Percentiles rank a stretch among this genome's conserved stretches.
Conservation (phyloP, 2,797 vertebrate genomes). For the Gymnocypris eckloni region DNA sequence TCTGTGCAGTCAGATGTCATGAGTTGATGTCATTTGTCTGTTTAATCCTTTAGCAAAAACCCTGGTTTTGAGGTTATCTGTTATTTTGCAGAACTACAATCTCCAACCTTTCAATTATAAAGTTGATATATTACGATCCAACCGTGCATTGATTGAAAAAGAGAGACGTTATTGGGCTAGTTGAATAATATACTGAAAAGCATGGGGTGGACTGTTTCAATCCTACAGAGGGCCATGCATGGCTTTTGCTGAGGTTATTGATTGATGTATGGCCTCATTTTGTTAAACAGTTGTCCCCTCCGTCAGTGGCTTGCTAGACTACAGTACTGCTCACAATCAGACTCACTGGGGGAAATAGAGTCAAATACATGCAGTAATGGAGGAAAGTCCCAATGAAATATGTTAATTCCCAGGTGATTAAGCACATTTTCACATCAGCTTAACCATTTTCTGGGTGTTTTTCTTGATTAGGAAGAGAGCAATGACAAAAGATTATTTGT, state of each 20-base stretch:
- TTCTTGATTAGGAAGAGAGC: background rate
- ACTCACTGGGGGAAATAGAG: background rate
- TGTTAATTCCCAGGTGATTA: background rate
- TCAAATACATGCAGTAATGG: background rate
- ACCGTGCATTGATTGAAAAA: background rate
- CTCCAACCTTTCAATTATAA: background rate
- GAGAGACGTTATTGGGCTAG: slow-evolving; percentile 1
- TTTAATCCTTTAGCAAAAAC: background rate
- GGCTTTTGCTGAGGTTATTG: slow-evolving; percentile 39
- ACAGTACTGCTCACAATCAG: slow-evolving; percentile 4
- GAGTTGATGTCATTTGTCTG: background rate
- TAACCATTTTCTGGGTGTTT: background rate
- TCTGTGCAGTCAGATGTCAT: background rate
- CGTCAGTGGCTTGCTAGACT: background rate
- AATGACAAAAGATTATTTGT: background rate
- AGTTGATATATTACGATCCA: background rate
- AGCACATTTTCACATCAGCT: background rate
- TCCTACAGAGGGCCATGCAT: slow-evolving; percentile 11
- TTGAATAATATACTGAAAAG: background rate
- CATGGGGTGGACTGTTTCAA: background rate
- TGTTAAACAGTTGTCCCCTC: slow-evolving; percentile 41
- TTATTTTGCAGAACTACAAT: background rate
- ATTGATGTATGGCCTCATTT: slow-evolving; percentile 56
- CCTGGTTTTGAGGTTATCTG: background rate
- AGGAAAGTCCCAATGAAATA: background rate